Evolutionary conservation across 2,797 vertebrate genomes (phyloP).

Genomic region (Premnoplex brunnescens): DNA sequence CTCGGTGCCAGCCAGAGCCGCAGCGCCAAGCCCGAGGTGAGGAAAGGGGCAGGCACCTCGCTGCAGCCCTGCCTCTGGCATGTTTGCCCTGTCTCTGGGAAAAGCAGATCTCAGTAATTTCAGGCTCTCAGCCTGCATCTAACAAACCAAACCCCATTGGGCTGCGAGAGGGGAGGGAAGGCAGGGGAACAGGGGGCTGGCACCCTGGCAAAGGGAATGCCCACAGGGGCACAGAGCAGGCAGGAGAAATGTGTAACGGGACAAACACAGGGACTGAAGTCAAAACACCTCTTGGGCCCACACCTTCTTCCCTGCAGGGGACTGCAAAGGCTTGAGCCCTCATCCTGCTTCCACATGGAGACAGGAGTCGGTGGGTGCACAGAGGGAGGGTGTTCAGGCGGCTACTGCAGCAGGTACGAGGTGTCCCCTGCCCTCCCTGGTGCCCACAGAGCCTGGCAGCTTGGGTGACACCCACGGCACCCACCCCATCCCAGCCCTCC

Average conservation of each 20-base stretch:
- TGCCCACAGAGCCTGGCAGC: neutral
- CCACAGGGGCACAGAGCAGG: fast-evolving
- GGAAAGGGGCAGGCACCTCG: neutral
- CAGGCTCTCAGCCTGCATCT: neutral
- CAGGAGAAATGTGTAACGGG: neutral
- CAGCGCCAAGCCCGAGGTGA: neutral
- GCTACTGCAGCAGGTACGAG: fast-evolving
- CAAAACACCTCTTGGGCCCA: neutral
- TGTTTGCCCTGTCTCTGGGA: neutral
- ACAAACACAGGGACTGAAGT: neutral
- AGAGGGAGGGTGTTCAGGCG: neutral
- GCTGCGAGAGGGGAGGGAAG: neutral
- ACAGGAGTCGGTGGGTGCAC: fast-evolving
- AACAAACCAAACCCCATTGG: neutral
- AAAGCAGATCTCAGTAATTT: neutral
- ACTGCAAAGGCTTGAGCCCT: neutral
- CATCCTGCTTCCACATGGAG: neutral
- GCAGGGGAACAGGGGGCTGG: neutral
- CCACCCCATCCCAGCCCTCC: neutral
- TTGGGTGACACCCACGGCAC: neutral
- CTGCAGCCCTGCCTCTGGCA: neutral
- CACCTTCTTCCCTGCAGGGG: neutral
- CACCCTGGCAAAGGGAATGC: neutral
- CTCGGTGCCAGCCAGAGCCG: neutral
- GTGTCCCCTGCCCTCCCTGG: fast-evolving